Percentiles rank a stretch among this genome's conserved stretches.
These are phyloP conservation scores for Cuniculus paca DNA, from an alignment of 2,797 vertebrate species.

Conservation along the genomic window DNA sequence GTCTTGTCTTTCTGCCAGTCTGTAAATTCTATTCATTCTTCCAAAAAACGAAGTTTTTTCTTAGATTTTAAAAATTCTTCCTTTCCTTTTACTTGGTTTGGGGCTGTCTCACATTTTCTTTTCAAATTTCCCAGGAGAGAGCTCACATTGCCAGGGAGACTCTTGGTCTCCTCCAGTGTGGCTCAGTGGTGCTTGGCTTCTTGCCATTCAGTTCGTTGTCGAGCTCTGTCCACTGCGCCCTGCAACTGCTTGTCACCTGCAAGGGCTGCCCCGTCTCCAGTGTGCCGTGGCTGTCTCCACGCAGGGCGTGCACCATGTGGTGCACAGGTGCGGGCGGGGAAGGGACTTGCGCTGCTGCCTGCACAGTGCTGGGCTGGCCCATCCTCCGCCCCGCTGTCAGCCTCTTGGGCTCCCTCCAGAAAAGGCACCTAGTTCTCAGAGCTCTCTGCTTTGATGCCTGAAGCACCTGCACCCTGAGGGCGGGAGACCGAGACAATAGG, in stretches of 20 bases:
- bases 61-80: neutral
- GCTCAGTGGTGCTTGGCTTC: neutral
- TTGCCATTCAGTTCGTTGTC: too few relatives aligned
- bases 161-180: too few relatives aligned
- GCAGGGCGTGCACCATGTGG: neutral
- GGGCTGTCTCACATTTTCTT: neutral
- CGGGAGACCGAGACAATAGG: too few relatives aligned
- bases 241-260: neutral
- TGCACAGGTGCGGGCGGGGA: fast-evolving
- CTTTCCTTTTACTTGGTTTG: neutral
- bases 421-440: fast-evolving
- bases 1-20: too few relatives aligned
- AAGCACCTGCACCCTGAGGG: neutral
- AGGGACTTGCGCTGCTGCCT: neutral
- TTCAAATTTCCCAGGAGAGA: neutral
- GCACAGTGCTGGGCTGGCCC: too few relatives aligned
- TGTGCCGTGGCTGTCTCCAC: too few relatives aligned
- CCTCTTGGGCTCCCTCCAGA: neutral
- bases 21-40: neutral
- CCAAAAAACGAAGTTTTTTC: neutral
- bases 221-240: neutral
- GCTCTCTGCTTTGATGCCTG: neutral
- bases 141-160: neutral
- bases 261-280: neutral
- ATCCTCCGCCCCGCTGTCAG: neutral